phyloP scores from a whole-genome alignment of 2,888 invertebrate genomes.

The Nomada lathburiana region DNA sequence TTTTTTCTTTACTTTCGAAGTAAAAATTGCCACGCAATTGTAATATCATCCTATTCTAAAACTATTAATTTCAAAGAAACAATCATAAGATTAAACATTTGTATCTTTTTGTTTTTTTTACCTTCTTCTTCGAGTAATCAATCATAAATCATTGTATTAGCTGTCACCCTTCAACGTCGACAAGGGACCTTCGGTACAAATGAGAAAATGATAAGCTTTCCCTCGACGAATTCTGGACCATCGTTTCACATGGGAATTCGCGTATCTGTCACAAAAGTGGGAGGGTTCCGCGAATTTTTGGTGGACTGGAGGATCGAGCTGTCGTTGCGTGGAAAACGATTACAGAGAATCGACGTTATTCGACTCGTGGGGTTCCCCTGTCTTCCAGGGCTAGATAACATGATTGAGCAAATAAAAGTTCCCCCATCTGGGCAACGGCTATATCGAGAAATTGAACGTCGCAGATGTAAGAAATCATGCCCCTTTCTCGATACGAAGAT shows the following conservation, averaged over 20 bases:
- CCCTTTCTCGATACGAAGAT: conserved; percentile 32
- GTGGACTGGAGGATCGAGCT: conserved; percentile 39
- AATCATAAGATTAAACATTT: not conserved
- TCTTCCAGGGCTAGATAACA: conserved; percentile 49
- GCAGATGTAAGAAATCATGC: conserved; percentile 46
- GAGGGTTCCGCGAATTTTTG: conserved; percentile 3
- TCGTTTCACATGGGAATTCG: conserved; percentile 15
- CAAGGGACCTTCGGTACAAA: not conserved
- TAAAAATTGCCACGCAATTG: not conserved
- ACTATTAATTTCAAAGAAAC: not conserved
- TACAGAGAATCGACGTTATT: conserved; percentile 46
- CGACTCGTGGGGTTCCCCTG: conserved; percentile 23
- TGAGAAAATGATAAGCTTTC: conserved; percentile 13
- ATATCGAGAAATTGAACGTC: conserved; percentile 55
- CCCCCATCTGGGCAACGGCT: conserved; percentile 45
- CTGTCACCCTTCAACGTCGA: too few species aligned
- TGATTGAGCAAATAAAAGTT: conserved; percentile 65
- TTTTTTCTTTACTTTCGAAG: not conserved
- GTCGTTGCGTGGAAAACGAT: conserved; percentile 61
- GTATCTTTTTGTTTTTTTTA: too few species aligned
- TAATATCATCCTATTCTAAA: too few species aligned
- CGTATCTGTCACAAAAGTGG: conserved; percentile 10
- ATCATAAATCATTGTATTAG: too few species aligned
- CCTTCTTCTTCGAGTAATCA: too few species aligned
- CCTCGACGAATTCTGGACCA: conserved; percentile 4